phyloP scores from a whole-genome alignment of 2,797 vertebrate genomes.

The Zenarchopterus dispar region DNA sequence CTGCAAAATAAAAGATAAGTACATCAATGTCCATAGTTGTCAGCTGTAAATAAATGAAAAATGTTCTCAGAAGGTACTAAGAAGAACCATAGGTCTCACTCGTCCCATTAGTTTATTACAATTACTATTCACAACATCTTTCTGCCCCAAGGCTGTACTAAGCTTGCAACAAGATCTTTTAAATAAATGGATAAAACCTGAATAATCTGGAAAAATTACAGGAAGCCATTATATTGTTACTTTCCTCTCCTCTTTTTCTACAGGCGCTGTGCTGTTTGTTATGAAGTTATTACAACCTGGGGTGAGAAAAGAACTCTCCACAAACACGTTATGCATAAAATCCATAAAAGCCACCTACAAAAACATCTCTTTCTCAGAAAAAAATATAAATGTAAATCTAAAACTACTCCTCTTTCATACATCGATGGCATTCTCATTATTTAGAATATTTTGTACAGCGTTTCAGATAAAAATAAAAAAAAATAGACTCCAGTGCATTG shows the following conservation, averaged over 20 bases:
- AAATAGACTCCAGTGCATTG: constrained; percentile 16
- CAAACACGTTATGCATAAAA: constrained; percentile 45
- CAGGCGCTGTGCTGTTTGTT: constrained; percentile 60
- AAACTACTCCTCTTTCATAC: constrained; percentile 17
- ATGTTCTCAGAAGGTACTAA: constrained; percentile 35
- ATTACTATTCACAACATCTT: constrained; percentile 59
- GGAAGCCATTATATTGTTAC: constrained; percentile 60
- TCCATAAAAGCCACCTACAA: constrained; percentile 46
- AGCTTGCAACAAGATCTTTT: constrained; percentile 54
- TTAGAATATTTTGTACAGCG: constrained; percentile 11
- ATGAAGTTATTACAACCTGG: constrained; percentile 67
- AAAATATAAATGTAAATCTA: constrained; percentile 28
- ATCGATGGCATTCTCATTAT: constrained; percentile 23
- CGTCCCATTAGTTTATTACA: constrained; percentile 52
- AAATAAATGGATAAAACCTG: constrained; percentile 57
- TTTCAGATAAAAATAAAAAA: constrained; percentile 8
- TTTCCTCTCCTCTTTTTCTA: constrained; percentile 55
- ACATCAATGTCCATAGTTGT: constrained; percentile 58
- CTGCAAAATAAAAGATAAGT: constrained; percentile 74
- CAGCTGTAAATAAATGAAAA: constrained; percentile 53
- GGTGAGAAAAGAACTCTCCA: constrained; percentile 51
- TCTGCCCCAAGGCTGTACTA: constrained; percentile 62
- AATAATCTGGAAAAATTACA: constrained; percentile 67
- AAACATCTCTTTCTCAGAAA: constrained; percentile 8
- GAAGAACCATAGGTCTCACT: constrained; percentile 51